phyloP scores from a whole-genome alignment of 1,140 invertebrate genomes.

The Heliconius congener region DNA sequence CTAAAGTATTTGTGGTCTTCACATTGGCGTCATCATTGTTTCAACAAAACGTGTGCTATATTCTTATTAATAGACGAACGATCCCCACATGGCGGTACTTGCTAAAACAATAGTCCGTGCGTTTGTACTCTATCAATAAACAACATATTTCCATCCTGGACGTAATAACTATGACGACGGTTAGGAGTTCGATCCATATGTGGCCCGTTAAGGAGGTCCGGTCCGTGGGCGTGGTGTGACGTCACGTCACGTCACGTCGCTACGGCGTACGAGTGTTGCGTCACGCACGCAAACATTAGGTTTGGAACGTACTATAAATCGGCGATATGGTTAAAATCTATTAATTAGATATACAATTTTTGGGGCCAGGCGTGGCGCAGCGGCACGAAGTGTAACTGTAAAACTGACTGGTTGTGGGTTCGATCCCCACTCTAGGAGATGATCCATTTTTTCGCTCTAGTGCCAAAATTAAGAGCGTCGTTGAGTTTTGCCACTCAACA shows the following conservation, averaged over 20 bases:
- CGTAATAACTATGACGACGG: neutral
- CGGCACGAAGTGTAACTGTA: no score
- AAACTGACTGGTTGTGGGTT: no score
- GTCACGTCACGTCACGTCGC: slow-evolving; percentile 23
- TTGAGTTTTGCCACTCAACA: no score
- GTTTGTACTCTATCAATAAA: neutral
- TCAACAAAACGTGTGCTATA: neutral
- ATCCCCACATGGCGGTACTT: neutral
- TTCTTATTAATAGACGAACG: neutral
- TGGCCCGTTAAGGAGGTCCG: neutral
- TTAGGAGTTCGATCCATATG: neutral
- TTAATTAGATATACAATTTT: no score
- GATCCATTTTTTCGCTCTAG: no score
- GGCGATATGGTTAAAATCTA: no score
- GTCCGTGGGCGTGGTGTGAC: slow-evolving; percentile 33
- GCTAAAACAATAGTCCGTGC: neutral
- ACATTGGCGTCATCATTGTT: neutral
- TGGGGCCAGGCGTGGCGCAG: no score
- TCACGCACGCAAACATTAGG: slow-evolving; percentile 6
- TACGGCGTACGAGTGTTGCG: neutral
- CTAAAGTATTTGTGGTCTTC: neutral
- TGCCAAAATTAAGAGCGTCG: no score
- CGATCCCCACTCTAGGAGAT: no score
- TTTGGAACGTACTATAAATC: neutral
- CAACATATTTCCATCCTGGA: neutral